Evolutionary conservation across 2,797 vertebrate species (phyloP), one percentile per base, ranked within the genome.

Genomic region (Peromyscus attwateri): DNA sequence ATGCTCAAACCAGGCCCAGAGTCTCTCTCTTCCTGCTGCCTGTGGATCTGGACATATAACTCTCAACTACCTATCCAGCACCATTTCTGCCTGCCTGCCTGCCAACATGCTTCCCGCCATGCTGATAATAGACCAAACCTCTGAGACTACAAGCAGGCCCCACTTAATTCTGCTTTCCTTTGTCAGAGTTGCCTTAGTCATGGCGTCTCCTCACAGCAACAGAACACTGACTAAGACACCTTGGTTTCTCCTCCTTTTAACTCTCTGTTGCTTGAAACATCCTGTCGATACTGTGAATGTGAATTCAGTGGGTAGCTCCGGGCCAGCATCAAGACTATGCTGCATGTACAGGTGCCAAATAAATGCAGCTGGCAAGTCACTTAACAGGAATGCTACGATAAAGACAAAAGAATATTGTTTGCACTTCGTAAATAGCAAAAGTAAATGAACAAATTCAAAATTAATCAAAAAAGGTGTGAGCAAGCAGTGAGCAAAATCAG

Each of bases 371-470:
- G n/a, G 27, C 31, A 52, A 40, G 19, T 57, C 19, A 46, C 62
- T 46, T 89, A n/a, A 46, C 37, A 46, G 71, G 31, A 64, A 6
- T 89, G 52, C 8, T 37, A 34, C 27, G 17, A 14, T 31, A 37
- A 80, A 52, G 19, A 34, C 34, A 62, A 40, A 77, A 68, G 93
- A 79, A 84, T 21, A 5, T 6, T 43, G 31, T 46, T 34, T 27
- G 71, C 19, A 55, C 60, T 89, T 90, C 62, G 11, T 37, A 91
- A 73, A 80, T 0, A 91, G 60, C 6, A 34, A 77, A 83, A 90
- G 91, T 21, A 84, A 82, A 62, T 6, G 62, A 91, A 91, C 29
- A 73, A 77, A 73, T 21, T 71, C 66, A 57, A 91, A 91, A 73
- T 64, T 80, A 80, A 82, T 46, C 29, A 31, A 31, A 43, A 77